Conservation (phyloP, 2,797 vertebrate species). For the Phaenicophaeus curvirostris region DNA sequence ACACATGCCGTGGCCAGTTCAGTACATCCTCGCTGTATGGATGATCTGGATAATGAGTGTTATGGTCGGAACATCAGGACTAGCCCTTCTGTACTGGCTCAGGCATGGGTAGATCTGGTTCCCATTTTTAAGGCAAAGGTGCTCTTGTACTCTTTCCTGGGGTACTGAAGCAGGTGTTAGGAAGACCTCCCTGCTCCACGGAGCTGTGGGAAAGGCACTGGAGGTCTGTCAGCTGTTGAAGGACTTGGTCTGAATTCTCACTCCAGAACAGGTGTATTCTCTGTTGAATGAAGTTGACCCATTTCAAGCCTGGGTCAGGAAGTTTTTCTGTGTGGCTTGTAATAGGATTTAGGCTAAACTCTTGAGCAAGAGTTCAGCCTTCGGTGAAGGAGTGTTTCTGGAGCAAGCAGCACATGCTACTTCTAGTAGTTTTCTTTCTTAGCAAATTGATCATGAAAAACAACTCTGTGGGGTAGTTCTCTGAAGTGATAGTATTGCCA, state of each 20-base stretch:
- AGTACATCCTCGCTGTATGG: background rate
- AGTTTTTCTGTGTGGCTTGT: background rate
- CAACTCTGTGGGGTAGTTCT: background rate
- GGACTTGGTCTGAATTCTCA: background rate
- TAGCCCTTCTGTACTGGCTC: background rate
- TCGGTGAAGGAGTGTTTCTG: background rate
- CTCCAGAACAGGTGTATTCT: background rate
- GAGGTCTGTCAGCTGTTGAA: background rate
- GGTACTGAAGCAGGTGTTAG: background rate
- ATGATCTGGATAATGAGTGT: background rate
- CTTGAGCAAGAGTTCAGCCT: background rate
- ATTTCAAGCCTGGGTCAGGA: background rate
- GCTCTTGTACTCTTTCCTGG: background rate
- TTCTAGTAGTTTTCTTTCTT: background rate
- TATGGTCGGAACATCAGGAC: fast-evolving
- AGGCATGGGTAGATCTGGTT: background rate
- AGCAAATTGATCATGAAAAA: background rate
- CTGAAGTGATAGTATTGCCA: background rate
- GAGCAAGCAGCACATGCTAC: background rate
- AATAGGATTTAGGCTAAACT: background rate
- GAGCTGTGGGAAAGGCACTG: background rate
- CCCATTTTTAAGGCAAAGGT: background rate
- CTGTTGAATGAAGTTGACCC: background rate
- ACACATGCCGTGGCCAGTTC: fast-evolving
- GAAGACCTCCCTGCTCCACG: background rate